A percentile compares a stretch with the other conserved stretches of the same genome.
Evolutionary conservation across 2,888 invertebrate species (phyloP).

Genomic region (Lepidochitona cinerea): DNA sequence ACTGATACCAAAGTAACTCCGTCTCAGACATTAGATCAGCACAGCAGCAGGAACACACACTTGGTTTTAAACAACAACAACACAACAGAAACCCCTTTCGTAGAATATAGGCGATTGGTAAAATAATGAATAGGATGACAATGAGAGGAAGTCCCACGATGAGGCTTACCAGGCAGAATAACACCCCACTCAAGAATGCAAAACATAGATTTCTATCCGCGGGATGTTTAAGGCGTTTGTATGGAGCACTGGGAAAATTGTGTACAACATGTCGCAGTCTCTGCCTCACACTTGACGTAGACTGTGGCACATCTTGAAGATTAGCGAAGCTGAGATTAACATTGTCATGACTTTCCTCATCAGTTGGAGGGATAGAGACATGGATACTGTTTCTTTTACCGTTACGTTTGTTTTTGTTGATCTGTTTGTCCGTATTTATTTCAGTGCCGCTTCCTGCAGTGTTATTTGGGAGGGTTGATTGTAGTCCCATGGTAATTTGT

Average conservation of each 20-base stretch:
- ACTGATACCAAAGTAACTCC: slow-evolving; percentile 73
- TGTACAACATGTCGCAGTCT: background rate
- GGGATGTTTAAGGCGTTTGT: background rate
- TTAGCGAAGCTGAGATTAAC: background rate
- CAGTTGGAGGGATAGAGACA: background rate
- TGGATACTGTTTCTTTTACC: background rate
- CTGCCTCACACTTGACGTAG: too few relatives aligned
- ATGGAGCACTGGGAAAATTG: background rate
- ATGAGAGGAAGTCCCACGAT: slow-evolving; percentile 65
- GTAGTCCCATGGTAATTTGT: too few relatives aligned
- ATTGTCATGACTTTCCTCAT: background rate
- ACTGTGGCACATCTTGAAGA: background rate
- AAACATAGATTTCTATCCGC: background rate
- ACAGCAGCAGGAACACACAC: slow-evolving; percentile 60
- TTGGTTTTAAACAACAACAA: slow-evolving; percentile 50
- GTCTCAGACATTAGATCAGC: slow-evolving; percentile 67
- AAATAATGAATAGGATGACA: slow-evolving; percentile 66
- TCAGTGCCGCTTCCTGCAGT: too few relatives aligned
- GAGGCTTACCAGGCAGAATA: background rate
- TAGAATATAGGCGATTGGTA: slow-evolving; percentile 67
- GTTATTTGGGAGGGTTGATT: too few relatives aligned
- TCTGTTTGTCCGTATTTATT: too few relatives aligned
- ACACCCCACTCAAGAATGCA: background rate
- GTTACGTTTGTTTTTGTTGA: too few relatives aligned
- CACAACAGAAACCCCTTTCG: slow-evolving; percentile 61